Evolutionary conservation across 2,888 invertebrate species (phyloP).

Genomic region (Polyploca ridens): DNA sequence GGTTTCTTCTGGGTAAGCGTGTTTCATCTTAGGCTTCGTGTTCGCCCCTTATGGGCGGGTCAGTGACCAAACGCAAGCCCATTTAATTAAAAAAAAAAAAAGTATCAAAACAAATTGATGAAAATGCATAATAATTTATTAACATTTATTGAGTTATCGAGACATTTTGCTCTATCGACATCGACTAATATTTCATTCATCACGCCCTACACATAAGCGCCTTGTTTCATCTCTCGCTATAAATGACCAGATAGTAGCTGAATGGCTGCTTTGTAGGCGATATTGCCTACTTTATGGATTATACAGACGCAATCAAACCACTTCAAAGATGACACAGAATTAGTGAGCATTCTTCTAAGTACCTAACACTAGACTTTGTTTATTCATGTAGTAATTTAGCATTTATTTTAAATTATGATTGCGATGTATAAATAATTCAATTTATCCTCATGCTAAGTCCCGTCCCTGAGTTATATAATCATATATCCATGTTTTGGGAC

Average conservation of each 20-base stretch:
- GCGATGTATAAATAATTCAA: no score
- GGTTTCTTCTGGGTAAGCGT: no score
- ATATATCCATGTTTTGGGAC: background rate
- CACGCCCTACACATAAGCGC: slow-evolving; percentile 51
- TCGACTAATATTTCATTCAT: slow-evolving; percentile 41
- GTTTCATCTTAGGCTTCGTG: no score
- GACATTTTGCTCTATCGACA: slow-evolving; percentile 30
- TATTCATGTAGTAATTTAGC: no score
- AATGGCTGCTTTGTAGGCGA: slow-evolving; percentile 76
- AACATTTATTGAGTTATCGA: background rate
- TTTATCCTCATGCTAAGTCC: no score
- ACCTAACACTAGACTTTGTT: background rate
- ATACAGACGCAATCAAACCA: slow-evolving; percentile 69
- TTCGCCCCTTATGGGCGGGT: no score
- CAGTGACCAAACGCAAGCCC: no score
- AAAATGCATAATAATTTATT: background rate
- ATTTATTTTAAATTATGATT: no score
- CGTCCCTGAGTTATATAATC: background rate
- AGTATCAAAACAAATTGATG: background rate
- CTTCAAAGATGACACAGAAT: slow-evolving; percentile 55
- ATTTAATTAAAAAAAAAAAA: no score
- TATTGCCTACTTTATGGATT: slow-evolving; percentile 79
- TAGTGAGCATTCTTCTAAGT: slow-evolving; percentile 17
- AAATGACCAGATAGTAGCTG: slow-evolving; percentile 80
- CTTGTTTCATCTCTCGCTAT: slow-evolving; percentile 79